A percentile compares a stretch with the other conserved stretches of the same genome.
Conservation (phyloP, 2,113 vertebrate species). For the Anser cygnoides region DNA sequence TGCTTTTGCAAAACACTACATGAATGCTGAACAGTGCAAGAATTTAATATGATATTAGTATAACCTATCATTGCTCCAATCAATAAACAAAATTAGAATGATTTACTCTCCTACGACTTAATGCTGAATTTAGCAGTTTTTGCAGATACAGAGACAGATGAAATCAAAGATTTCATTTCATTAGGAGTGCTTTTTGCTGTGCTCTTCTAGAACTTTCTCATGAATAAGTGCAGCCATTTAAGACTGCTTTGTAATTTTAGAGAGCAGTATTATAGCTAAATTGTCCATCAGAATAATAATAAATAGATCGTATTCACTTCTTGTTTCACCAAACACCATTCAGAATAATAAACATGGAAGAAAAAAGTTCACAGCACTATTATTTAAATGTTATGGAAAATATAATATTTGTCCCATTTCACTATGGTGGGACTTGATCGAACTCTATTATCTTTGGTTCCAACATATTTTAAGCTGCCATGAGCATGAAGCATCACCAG, state of each 20-base stretch:
- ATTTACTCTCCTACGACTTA: constrained; percentile 44
- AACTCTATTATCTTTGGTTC: not conserved
- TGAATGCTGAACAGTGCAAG: constrained; percentile 6
- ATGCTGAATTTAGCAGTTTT: constrained; percentile 56
- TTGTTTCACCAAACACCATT: not conserved
- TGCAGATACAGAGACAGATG: not conserved
- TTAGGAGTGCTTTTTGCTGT: constrained; percentile 26
- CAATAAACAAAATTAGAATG: constrained; percentile 64
- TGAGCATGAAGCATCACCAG: not conserved
- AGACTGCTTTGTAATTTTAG: not conserved
- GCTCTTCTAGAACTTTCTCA: constrained; percentile 17
- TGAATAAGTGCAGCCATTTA: not conserved
- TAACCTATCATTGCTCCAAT: constrained; percentile 35
- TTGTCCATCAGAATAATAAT: not conserved
- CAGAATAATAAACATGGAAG: not conserved
- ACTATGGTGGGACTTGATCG: not conserved
- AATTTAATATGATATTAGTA: constrained; percentile 35
- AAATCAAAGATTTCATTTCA: constrained; percentile 37
- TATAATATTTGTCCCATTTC: not conserved
- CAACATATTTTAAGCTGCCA: not conserved
- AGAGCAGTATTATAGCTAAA: not conserved
- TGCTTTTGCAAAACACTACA: not conserved
- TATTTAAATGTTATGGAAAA: not conserved
- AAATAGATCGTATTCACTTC: not conserved
- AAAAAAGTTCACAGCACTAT: not conserved